phyloP scores from a whole-genome alignment of 2,888 invertebrate genomes.

The Mimumesa dahlbomi region DNA sequence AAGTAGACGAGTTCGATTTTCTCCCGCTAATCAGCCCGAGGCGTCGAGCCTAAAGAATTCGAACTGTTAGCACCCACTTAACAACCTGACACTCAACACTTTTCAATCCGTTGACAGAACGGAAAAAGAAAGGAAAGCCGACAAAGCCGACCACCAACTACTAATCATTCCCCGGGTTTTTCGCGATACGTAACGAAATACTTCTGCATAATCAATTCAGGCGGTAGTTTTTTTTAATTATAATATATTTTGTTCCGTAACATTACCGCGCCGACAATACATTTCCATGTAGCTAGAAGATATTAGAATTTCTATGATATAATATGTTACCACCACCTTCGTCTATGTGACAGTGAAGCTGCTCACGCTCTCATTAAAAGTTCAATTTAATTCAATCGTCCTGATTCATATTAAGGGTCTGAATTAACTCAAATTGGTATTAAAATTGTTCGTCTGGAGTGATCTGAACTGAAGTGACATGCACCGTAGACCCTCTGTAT shows the following conservation, averaged over 20 bases:
- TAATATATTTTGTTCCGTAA: no score
- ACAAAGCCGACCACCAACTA: not conserved
- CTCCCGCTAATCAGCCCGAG: conserved; percentile 47
- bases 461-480: conserved; percentile 26
- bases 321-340: conserved; percentile 8
- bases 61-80: conserved; percentile 55
- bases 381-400: conserved; percentile 57
- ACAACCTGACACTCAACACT: conserved; percentile 45
- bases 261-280: no score
- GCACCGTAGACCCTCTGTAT: not conserved
- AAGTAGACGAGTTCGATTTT: conserved; percentile 35
- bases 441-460: conserved; percentile 45
- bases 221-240: not conserved
- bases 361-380: conserved; percentile 46
- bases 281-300: no score
- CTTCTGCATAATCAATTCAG: not conserved
- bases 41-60: conserved; percentile 42
- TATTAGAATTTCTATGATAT: no score
- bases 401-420: conserved; percentile 53
- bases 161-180: no score
- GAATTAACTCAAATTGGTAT: conserved; percentile 53
- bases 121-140: conserved; percentile 14
- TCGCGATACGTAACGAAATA: not conserved
- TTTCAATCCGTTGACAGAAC: conserved; percentile 21
- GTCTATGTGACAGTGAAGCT: not conserved